Base-by-base conservation (phyloP, 2,113 vertebrate species). In the Neopipo cinnamomea region DNA sequence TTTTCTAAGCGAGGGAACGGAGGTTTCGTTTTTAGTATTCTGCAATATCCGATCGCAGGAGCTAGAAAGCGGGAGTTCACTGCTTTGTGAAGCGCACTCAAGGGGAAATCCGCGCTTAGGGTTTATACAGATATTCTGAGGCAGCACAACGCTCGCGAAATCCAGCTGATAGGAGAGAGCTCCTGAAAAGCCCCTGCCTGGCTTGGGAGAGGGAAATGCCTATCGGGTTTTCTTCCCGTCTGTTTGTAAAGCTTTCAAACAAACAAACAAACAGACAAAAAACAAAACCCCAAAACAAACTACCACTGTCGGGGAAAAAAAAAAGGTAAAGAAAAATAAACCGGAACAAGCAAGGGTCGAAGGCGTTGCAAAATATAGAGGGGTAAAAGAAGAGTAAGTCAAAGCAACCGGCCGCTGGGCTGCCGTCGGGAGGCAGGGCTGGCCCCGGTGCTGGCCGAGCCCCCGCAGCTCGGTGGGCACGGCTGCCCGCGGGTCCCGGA, bases 11-110 rank as follows among this genome's bases (percentile, higher is more conserved):
- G 3, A 71, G 44, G 52, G 52, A 86, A 76, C 6, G 11, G 80
- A 89, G 89, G 65, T 94, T 96, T 96, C 82, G 8, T 21, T 93
- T 96, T 97, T 84, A 90, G 30, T 83, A 7, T 81, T 84, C 92
- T 84, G 75, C 67, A 88, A 67, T 77, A 77, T 86, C 63, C n/a
- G 12, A 92, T 61, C 68, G 12, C 72, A 86, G 72, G 75, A 84
- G 86, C 72, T n/a, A 56, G 47, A 55, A 67, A 91, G 59, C 7
- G 31, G 47, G 95, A 85, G 20, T 67, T 88, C 55, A 11, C 7
- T 6, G 35, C 41, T 59, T 41, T 68, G 78, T 35, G 82, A 61
- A 88, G 46, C 4, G 2, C 5, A 5, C 24, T 84, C 31, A 22
- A 46, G 66, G 82, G 63, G 59, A 86, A 74, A 91, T 62, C 59